Conservation (phyloP, 2,797 vertebrate genomes). For the Pipistrellus kuhlii region DNA sequence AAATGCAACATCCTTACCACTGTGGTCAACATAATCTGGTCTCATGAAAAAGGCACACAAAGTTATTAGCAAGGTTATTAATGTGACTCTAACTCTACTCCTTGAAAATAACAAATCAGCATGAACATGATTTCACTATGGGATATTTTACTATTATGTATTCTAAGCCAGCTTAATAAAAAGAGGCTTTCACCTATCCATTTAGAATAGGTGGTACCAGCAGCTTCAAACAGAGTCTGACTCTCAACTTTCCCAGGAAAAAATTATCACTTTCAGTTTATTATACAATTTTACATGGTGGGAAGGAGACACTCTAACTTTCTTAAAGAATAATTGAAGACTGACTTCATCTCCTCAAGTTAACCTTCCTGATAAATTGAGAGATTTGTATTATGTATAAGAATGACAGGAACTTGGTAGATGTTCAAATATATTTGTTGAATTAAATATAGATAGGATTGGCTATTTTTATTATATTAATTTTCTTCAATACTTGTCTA, state of each 20-base stretch:
- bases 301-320: not conserved
- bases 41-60: not conserved
- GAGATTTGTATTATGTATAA: not conserved
- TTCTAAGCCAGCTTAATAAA: conserved; percentile 6
- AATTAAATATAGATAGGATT: conserved; percentile 39
- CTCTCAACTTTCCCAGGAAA: not conserved
- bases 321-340: not conserved
- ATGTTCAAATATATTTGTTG: conserved; percentile 31
- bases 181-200: not conserved
- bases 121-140: not conserved
- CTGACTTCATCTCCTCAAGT: not conserved
- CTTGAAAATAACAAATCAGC: not conserved
- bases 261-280: not conserved
- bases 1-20: not conserved
- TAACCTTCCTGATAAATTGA: conserved; percentile 12
- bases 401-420: not conserved
- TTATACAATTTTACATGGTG: not conserved
- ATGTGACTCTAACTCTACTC: not conserved
- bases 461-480: not conserved
- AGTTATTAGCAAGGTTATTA: not conserved
- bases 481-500: not conserved
- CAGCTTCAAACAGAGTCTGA: not conserved
- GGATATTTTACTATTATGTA: not conserved
- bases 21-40: not conserved
- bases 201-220: not conserved